Conservation (phyloP, 2,888 invertebrate genomes). For the Ophion obscuratus region DNA sequence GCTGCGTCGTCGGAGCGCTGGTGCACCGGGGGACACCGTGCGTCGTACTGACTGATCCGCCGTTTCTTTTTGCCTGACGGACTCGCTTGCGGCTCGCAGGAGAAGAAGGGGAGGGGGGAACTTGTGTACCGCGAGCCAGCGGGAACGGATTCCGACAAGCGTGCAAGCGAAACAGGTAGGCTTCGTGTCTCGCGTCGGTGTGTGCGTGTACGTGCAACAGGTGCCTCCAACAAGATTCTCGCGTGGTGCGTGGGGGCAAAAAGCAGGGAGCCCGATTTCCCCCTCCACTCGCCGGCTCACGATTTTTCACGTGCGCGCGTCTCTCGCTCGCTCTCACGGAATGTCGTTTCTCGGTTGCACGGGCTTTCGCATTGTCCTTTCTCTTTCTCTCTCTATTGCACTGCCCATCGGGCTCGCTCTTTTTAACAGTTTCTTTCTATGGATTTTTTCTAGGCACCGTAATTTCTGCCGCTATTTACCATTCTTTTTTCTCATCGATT, state of each 20-base stretch:
- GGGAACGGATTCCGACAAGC: conserved; percentile 58
- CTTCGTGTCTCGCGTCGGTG: conserved; percentile 14
- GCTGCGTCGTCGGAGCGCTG: conserved; percentile 56
- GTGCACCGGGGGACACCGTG: conserved; percentile 73
- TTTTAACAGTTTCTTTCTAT: neutral
- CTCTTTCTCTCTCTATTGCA: neutral
- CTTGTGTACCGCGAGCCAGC: conserved; percentile 28
- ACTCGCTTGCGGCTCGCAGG: neutral
- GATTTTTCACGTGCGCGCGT: neutral
- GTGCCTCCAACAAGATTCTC: conserved; percentile 76
- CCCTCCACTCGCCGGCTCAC: neutral
- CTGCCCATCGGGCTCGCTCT: neutral
- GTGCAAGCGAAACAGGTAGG: conserved; percentile 80
- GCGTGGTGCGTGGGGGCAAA: conserved; percentile 20
- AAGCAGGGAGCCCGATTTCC: conserved; percentile 4
- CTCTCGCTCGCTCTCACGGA: neutral
- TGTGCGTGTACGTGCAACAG: conserved; percentile 76
- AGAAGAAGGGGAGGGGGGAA: neutral
- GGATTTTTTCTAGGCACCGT: neutral
- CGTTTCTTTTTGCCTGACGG: conserved; percentile 21
- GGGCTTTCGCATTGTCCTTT: too few species aligned
- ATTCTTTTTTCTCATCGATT: neutral
- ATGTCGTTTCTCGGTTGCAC: neutral
- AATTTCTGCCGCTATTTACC: conserved; percentile 1
- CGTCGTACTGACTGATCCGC: conserved; percentile 73